Evolutionary conservation across 2,888 invertebrate species (phyloP), one percentile per base, ranked within the genome.

Genomic region (Teinopalpus imperialis): DNA sequence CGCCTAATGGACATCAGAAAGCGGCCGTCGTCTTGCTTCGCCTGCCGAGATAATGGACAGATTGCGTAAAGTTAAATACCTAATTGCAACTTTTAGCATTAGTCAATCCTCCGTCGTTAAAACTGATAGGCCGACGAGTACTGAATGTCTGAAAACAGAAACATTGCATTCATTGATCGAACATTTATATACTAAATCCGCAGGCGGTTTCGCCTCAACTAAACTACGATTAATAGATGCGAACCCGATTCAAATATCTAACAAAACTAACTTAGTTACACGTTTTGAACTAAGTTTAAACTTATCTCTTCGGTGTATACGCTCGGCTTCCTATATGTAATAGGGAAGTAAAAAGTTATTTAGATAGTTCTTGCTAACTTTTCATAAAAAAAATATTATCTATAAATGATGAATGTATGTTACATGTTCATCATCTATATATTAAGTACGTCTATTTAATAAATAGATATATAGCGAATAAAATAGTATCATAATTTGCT

Each of bases 1-100:
- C 48, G 43, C 32, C 48, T 49, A 49, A 50, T 53, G 43, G 44
- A 40, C 45, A 40, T 39, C 39, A 34, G 43, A 47, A 53, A 52
- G 43, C 43, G 40, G 27, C 48, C 42, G 30, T 42, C 44, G 35
- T 48, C 35, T 49, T 31, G 51, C 41, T 53, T 39, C 45, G 43
- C 43, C 41, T 44, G 44, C 30, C 40, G 48, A 39, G 50, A 54
- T 57, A 53, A 51, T 51, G 40, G 45, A 29, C 16, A 27, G 18
- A 47, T 55, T 53, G 43, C 48, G 48, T 34, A 52, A 52, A 49
- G 10, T 8, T 45, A 23, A 35, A 37, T 49, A 48, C 21, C 45
- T 34, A 42, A 53, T 47, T 45, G 24, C 49, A 47, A 40, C 34
- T 40, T 32, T 36, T 48, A 46, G 26, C 27, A 24, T 47, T 36